Evolutionary conservation across 2,113 vertebrate genomes (phyloP).

Genomic region (Bagarius yarrelli): DNA sequence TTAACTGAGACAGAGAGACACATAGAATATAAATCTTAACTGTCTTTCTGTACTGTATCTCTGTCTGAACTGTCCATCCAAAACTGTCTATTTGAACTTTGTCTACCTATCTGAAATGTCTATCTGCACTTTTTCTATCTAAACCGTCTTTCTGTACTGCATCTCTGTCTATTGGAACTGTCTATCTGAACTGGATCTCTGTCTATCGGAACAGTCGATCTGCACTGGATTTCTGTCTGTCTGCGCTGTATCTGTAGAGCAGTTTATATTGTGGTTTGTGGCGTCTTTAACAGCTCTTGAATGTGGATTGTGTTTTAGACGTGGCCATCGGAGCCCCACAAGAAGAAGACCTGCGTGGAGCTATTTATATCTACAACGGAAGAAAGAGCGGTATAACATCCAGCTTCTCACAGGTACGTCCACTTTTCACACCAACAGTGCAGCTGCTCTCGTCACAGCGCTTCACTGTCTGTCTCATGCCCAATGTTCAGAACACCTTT

Average conservation of each 20-base stretch:
- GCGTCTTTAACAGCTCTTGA: neutral
- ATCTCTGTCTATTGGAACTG: too few species aligned
- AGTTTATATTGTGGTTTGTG: neutral
- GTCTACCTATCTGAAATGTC: too few species aligned
- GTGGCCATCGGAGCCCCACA: slow-evolving; percentile 85
- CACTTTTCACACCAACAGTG: neutral
- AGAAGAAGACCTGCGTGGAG: slow-evolving; percentile 77
- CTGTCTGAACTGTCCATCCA: too few species aligned
- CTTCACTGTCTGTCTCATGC: neutral
- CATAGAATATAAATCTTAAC: too few species aligned
- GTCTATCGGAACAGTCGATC: too few species aligned
- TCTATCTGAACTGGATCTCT: too few species aligned
- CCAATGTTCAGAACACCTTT: neutral
- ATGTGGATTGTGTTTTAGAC: slow-evolving; percentile 66
- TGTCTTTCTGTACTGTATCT: too few species aligned
- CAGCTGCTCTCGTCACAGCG: neutral
- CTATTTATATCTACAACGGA: slow-evolving; percentile 87
- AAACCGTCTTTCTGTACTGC: too few species aligned
- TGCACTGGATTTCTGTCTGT: neutral
- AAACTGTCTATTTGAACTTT: too few species aligned
- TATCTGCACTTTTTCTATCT: too few species aligned
- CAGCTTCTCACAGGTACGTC: slow-evolving; percentile 76
- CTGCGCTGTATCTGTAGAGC: neutral
- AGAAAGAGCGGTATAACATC: slow-evolving; percentile 73
- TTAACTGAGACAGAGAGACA: too few species aligned